Conservation (phyloP, 1,140 invertebrate genomes). For the Drosophila bifasciata region DNA sequence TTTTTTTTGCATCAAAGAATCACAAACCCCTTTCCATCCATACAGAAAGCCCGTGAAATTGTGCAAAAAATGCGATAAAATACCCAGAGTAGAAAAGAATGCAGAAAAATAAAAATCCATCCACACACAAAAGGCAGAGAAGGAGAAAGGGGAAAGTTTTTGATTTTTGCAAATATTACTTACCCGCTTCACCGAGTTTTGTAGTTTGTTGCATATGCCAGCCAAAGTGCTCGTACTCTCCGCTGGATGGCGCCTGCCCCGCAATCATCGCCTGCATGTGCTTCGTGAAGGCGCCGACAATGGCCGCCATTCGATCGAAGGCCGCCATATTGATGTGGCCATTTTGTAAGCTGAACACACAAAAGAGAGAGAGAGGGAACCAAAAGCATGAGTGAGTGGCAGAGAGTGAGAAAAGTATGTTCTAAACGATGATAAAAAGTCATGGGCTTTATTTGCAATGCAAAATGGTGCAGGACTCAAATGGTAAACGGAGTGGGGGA, state of each 20-base stretch:
- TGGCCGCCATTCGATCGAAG: constrained; percentile 82
- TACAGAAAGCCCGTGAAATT: constrained; percentile 38
- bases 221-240: constrained; percentile 77
- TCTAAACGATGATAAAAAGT: constrained; percentile 24
- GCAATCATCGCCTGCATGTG: constrained; percentile 76
- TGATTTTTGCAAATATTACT: constrained; percentile 52
- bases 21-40: not conserved
- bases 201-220: constrained; percentile 75
- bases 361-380: not conserved
- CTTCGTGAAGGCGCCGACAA: constrained; percentile 80
- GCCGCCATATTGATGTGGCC: constrained; percentile 83
- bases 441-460: constrained; percentile 21
- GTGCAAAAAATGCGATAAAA: constrained; percentile 52
- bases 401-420: constrained; percentile 11
- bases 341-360: constrained; percentile 72
- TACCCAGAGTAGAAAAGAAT: constrained; percentile 1
- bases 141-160: constrained; percentile 5
- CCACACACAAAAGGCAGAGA: not conserved
- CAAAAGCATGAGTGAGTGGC: constrained; percentile 5
- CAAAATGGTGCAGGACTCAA: constrained; percentile 14
- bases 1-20: no score
- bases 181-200: constrained; percentile 71
- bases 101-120: constrained; percentile 8
- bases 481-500: no score
- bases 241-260: constrained; percentile 50